Base-by-base conservation (phyloP, 2,797 vertebrate genomes). In the Cyclura pinguis region DNA sequence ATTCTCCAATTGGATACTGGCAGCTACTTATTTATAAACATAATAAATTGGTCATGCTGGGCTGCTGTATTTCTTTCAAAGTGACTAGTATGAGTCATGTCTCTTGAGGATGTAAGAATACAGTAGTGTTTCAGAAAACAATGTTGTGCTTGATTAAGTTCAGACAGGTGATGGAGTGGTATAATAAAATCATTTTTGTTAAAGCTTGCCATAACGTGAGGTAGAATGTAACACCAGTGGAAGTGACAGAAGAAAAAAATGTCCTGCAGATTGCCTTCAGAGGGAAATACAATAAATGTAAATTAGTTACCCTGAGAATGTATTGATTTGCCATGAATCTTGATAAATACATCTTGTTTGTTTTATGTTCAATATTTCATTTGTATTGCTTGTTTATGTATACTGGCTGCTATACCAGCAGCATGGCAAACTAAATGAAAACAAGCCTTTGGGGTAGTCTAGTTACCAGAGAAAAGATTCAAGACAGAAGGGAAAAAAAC, bases 181-280 rank as follows among this genome's bases (percentile, higher is more conserved):
- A 91, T 95, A 95, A 94, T 95, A 95, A 96, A 96, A 96, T 96
- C 18, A 94, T 95, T 96, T 96, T 90, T 95, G 94, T 95, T 95
- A 95, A 91, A 88, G 93, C 90, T 85, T 96, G 90, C 83, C 92
- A 29, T 91, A 96, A 89, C 88, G 85, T 0, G 90, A 91, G 93
- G 92, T 86, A 62, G 88, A 91, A 4, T 87, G 90, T 87, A 62
- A 87, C 82, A 90, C 93, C 85, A 24, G 0, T 93, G 94, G 95
- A 93, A 89, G 93, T 95, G 92, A 91, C 91, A 94, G 93, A 94
- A 90, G 22, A 81, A 91, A 94, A 20, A 76, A 73, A 72, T 94
- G 90, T 84, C 81, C 80, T 94, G 85, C 89, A 74, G 88, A 91
- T 1, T 89, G 93, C 92, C 94, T 95, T 95, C 90, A 95, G 94